Evolutionary conservation across 1,140 invertebrate genomes (phyloP).

Genomic region (Brachionus rotundiformis): DNA sequence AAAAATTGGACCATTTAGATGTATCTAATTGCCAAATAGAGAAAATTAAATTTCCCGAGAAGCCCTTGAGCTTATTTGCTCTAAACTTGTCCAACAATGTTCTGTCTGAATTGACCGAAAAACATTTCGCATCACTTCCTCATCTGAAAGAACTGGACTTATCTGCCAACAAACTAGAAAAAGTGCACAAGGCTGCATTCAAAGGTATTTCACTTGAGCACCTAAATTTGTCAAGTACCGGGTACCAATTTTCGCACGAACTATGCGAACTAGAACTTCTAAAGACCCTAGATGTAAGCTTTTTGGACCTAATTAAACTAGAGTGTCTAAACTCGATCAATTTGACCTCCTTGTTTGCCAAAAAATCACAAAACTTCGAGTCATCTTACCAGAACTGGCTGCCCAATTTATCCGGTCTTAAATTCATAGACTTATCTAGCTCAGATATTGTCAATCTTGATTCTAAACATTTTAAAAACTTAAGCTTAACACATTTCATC

Average conservation of each 20-base stretch:
- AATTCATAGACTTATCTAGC: not conserved
- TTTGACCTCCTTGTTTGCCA: not conserved
- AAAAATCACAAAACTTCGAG: not conserved
- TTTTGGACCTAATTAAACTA: not conserved
- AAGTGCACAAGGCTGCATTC: not conserved
- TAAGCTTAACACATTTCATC: not conserved
- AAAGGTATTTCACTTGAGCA: not conserved
- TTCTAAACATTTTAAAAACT: not conserved
- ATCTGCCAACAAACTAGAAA: not conserved
- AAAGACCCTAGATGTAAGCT: not conserved
- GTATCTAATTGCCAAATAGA: not conserved
- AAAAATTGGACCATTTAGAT: not conserved
- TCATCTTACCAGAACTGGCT: slow-evolving; percentile 9
- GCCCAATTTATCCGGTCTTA: not conserved
- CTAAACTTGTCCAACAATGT: slow-evolving; percentile 1
- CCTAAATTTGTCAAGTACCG: not conserved
- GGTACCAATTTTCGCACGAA: not conserved
- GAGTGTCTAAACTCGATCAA: not conserved
- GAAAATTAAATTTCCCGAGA: not conserved
- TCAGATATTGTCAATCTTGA: not conserved
- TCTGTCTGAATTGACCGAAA: not conserved
- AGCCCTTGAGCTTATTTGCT: not conserved
- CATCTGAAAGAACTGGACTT: slow-evolving; percentile 6
- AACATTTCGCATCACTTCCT: not conserved
- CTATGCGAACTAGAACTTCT: not conserved